A percentile compares a stretch with the other conserved stretches of the same genome.
Evolutionary conservation across 1,140 invertebrate genomes (phyloP).

Genomic region (Luehdorfia chinensis): DNA sequence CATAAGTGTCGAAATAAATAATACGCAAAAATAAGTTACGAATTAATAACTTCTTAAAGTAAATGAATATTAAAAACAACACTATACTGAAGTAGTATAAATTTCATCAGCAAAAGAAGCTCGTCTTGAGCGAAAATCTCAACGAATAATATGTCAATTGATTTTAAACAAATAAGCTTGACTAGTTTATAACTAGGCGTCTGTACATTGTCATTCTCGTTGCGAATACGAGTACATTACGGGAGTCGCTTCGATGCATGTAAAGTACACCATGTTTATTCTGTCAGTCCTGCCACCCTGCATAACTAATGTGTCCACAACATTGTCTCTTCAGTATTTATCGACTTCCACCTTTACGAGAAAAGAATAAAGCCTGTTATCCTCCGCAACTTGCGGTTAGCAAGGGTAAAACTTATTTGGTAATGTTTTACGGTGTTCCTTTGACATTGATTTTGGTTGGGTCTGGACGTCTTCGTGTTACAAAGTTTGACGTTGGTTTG

Average conservation of each 20-base stretch:
- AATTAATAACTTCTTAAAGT: no score
- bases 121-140: no score
- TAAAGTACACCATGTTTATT: constrained; percentile 72
- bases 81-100: no score
- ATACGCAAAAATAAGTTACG: no score
- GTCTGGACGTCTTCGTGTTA: constrained; percentile 37
- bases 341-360: constrained; percentile 25
- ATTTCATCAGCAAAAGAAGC: no score
- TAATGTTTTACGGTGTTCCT: constrained; percentile 45
- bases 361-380: constrained; percentile 25
- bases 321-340: constrained; percentile 16
- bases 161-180: constrained; percentile 39
- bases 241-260: constrained; percentile 70
- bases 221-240: constrained; percentile 70
- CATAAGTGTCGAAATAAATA: no score
- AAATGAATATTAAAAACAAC: no score
- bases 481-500: constrained; percentile 27
- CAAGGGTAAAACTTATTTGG: constrained; percentile 43
- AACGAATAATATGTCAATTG: no score
- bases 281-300: constrained; percentile 61
- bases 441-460: constrained; percentile 63
- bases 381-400: constrained; percentile 13
- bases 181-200: constrained; percentile 50
- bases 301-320: constrained; percentile 55
- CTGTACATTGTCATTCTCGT: constrained; percentile 60